Base-by-base conservation (phyloP, 2,888 invertebrate species). In the Cartodere bifasciata region DNA sequence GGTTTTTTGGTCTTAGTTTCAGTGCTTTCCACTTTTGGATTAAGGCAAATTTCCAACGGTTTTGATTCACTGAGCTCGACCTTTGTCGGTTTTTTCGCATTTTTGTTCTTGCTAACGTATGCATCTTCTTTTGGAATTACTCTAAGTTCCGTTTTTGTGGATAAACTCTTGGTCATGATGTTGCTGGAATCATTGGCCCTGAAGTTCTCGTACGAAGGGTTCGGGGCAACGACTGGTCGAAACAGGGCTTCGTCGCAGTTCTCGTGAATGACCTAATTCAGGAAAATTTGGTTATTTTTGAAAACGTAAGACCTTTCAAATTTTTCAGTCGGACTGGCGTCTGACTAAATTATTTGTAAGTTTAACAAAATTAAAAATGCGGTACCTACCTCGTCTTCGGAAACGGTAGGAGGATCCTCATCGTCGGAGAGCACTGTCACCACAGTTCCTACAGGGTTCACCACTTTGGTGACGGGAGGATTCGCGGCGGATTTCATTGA, bases 361-460 rank as follows among this genome's bases (percentile, higher is more conserved):
- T 26, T 13, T 27, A 30, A 25, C 12, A 24, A 6, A 10, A 25
- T 34, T 26, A n/a, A n/a, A n/a, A n/a, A n/a, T n/a, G n/a, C n/a
- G n/a, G 35, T 42, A 16, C 50, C 50, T 28, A 56, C 56, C 34
- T 48, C 50, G 5, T 43, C 36, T 6, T 32, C 36, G 35, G 49
- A 49, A 26, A 45, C 36, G 24, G 49, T 53, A 35, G 46, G 50
- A 48, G 65, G 63, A 28, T 56, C 15, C 15, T 46, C 56, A 47
- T 56, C 56, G 35, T 65, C 66, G 28, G 60, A 59, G 38, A 57
- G 61, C 38, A 58, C 50, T 35, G 57, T 68, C 54, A 72, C 72
- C 44, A 81, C 82, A 36, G 76, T 78, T 47, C 82, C 82, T 54
- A 76, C 61, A 32, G 81, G 82, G 64, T 77, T 83, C 51, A 84